These are phyloP conservation scores for Ferrisia virgata DNA, from an alignment of 2,888 invertebrate genomes.

Conservation along the genomic window DNA sequence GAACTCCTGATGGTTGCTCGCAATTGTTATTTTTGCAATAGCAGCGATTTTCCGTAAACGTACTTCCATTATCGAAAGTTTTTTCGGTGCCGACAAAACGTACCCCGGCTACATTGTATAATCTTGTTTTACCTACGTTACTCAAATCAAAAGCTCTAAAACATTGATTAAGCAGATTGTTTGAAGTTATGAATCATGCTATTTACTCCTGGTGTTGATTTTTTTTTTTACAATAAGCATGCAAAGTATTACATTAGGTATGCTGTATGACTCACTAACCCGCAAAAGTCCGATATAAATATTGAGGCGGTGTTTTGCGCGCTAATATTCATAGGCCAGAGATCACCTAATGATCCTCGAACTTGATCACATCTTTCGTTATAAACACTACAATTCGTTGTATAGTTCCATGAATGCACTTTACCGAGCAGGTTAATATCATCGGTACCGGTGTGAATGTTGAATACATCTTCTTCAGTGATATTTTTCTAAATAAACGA, in stretches of 20 bases:
- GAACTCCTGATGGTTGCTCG: conserved; percentile 49
- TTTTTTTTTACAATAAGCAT: no score
- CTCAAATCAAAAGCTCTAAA: conserved; percentile 47
- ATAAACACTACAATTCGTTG: conserved; percentile 60
- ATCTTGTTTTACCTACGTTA: conserved; percentile 10
- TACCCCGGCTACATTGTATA: conserved; percentile 58
- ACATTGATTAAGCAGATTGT: conserved; percentile 4
- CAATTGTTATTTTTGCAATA: conserved; percentile 58
- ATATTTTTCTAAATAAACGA: conserved; percentile 64
- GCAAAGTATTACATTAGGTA: no score
- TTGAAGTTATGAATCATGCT: no score
- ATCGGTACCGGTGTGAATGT: conserved; percentile 69
- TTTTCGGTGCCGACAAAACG: conserved; percentile 61
- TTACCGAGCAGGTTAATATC: conserved; percentile 66
- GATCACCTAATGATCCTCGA: conserved; percentile 73
- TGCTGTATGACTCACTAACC: conserved; percentile 55
- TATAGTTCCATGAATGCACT: conserved; percentile 68
- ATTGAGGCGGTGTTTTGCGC: conserved; percentile 61
- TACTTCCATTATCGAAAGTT: conserved; percentile 70
- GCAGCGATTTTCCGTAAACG: conserved; percentile 62
- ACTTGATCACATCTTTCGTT: conserved; percentile 64
- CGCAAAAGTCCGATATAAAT: conserved; percentile 76
- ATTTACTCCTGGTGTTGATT: no score
- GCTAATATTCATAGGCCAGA: conserved; percentile 68
- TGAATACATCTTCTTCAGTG: conserved; percentile 67